Percentiles rank a stretch among this genome's conserved stretches.
These are phyloP conservation scores for Corythaixoides concolor DNA, from an alignment of 2,113 vertebrate species.

Conservation along the genomic window DNA sequence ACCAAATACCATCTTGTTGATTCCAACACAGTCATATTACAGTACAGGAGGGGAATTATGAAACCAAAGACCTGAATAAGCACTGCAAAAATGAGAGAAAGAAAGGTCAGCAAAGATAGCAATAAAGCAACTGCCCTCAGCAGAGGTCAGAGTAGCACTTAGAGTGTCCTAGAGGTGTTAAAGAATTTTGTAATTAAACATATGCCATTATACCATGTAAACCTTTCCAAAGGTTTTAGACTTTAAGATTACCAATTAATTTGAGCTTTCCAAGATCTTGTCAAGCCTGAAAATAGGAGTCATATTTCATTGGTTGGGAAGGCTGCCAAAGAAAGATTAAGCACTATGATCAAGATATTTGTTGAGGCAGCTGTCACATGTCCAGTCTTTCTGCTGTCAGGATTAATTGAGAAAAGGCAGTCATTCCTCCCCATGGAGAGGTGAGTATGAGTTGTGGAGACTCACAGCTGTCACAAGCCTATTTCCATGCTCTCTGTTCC, in stretches of 20 bases:
- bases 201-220: not conserved
- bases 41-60: not conserved
- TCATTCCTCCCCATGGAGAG: not conserved
- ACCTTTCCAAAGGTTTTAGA: not conserved
- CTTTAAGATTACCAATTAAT: not conserved
- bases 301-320: not conserved
- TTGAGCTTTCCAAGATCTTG: not conserved
- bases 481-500: not conserved
- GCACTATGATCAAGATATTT: conserved; percentile 4
- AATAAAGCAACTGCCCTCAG: not conserved
- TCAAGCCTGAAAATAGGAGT: not conserved
- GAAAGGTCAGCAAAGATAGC: not conserved
- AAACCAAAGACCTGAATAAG: not conserved
- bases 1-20: not conserved
- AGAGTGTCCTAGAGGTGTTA: not conserved
- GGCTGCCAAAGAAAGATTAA: not conserved
- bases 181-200: not conserved
- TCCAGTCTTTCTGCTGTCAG: not conserved
- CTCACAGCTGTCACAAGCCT: not conserved
- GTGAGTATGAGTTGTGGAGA: not conserved
- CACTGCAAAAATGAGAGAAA: not conserved
- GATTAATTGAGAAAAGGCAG: conserved; percentile 8
- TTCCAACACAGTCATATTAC: not conserved
- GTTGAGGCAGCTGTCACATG: not conserved
- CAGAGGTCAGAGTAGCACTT: not conserved